Evolutionary conservation across 2,113 vertebrate species (phyloP).

Genomic region (Sebastes fasciatus): DNA sequence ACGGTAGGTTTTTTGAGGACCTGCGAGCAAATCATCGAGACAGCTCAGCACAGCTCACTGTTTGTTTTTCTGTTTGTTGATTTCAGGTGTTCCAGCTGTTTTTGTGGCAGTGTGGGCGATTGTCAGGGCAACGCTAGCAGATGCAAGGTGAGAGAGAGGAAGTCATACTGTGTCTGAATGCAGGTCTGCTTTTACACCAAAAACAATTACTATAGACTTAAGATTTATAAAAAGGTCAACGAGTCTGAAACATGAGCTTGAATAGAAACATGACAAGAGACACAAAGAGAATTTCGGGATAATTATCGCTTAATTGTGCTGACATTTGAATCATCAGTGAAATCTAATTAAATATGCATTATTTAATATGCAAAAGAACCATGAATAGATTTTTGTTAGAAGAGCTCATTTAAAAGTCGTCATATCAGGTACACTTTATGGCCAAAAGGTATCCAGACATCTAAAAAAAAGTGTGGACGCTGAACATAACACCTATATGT

Average conservation of each 20-base stretch:
- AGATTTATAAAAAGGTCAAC: neutral
- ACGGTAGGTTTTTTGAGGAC: neutral
- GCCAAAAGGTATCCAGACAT: neutral
- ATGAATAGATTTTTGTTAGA: neutral
- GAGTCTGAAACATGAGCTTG: neutral
- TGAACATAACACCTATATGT: neutral
- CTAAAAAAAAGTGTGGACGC: neutral
- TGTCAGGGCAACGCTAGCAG: slow-evolving; percentile 86
- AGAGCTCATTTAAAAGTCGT: neutral
- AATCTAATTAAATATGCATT: neutral
- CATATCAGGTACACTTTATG: neutral
- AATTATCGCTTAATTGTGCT: slow-evolving; percentile 16
- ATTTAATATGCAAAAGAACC: neutral
- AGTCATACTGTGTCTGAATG: neutral
- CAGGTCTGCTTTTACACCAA: neutral
- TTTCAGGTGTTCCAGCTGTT: slow-evolving; percentile 88
- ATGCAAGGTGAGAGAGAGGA: slow-evolving; percentile 86
- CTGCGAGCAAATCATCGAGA: too few relatives aligned
- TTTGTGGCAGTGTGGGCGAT: slow-evolving; percentile 90
- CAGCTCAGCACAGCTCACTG: neutral
- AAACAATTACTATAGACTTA: neutral
- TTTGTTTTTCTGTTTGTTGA: slow-evolving; percentile 27
- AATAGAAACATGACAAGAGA: neutral
- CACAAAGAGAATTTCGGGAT: neutral
- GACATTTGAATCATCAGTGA: slow-evolving; percentile 49